Conservation (phyloP, 2,797 vertebrate genomes). For the Geotrypetes seraphini region DNA sequence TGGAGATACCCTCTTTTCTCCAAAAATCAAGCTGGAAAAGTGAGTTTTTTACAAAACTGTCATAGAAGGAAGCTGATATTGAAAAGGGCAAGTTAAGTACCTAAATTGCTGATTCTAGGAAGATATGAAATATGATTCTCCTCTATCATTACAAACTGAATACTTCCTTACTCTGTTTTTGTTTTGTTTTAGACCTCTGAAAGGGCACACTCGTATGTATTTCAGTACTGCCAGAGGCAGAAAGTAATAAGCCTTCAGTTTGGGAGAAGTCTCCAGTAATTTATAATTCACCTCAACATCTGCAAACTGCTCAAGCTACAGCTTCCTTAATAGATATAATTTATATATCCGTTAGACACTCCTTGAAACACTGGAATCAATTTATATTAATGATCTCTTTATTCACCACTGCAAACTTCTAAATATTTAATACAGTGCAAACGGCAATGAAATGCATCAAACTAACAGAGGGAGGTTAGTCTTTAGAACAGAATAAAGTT, state of each 20-base stretch:
- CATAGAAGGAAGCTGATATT: no score
- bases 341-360: constrained; percentile 9
- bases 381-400: constrained; percentile 31
- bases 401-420: constrained; percentile 35
- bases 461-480: constrained; percentile 2
- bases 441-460: constrained; percentile 6
- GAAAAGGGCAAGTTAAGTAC: no score
- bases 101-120: no score
- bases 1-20: no score
- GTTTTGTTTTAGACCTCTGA: no score
- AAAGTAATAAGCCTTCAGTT: background rate
- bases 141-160: no score
- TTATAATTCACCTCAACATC: constrained; percentile 3
- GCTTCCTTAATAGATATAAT: background rate
- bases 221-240: background rate
- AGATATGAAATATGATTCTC: no score
- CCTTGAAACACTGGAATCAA: constrained; percentile 24
- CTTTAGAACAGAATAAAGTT: background rate
- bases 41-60: no score
- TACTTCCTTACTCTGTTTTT: no score
- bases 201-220: no score
- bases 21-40: no score
- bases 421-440: constrained; percentile 37
- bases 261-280: constrained; percentile 1
- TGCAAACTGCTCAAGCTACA: constrained; percentile 5